These are phyloP conservation scores for Phymorhynchus buccinoides DNA, from an alignment of 1,140 invertebrate genomes.

Conservation along the genomic window DNA sequence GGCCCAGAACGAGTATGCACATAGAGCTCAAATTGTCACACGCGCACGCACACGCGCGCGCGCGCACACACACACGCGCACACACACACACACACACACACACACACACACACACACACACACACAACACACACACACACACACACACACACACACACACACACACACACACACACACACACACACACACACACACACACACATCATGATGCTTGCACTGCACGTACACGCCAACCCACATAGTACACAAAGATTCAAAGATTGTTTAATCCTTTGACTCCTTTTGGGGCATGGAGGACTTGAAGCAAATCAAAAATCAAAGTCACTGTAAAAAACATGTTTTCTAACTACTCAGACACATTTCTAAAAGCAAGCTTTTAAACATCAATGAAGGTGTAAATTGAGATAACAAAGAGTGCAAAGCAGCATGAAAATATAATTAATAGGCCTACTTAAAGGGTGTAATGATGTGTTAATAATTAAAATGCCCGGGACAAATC, in stretches of 20 bases:
- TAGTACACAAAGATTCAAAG: neutral
- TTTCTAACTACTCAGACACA: neutral
- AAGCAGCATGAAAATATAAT: no score
- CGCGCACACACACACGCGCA: neutral
- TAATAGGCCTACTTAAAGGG: no score
- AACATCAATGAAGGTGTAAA: neutral
- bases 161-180: neutral
- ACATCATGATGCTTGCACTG: neutral
- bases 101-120: neutral
- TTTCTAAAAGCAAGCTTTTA: neutral
- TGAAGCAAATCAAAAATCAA: no score
- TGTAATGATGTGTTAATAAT: no score
- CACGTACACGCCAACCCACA: neutral
- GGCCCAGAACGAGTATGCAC: neutral
- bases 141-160: neutral
- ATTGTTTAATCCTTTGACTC: neutral
- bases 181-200: neutral
- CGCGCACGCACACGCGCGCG: neutral
- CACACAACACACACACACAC: constrained; percentile 5
- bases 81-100: neutral
- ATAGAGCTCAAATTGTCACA: constrained; percentile 14
- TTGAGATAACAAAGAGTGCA: neutral
- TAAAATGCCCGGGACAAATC: no score
- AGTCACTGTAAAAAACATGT: neutral
- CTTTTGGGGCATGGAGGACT: no score